Conservation (phyloP, 1,140 invertebrate species). For the Thaumetopoea pityocampa region DNA sequence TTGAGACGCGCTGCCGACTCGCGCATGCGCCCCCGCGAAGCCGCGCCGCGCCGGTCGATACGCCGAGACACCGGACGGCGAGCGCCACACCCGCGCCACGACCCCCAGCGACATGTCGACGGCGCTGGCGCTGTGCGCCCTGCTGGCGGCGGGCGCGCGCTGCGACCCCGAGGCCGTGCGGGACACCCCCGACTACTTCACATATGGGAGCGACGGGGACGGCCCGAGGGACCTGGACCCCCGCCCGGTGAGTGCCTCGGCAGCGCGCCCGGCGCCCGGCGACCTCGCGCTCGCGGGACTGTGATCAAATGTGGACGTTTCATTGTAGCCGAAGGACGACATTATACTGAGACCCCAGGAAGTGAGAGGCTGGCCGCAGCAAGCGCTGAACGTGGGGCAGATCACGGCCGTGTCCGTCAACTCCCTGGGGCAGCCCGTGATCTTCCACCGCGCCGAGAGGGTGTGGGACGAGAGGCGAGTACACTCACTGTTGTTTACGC, state of each 20-base stretch:
- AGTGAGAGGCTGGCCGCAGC: conserved; percentile 82
- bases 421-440: conserved; percentile 86
- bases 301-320: not conserved
- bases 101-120: conserved; percentile 45
- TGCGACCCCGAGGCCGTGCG: conserved; percentile 66
- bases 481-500: conserved; percentile 1
- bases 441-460: conserved; percentile 91
- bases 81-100: conserved; percentile 45
- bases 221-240: conserved; percentile 52
- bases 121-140: conserved; percentile 36
- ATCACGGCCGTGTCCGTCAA: conserved; percentile 91
- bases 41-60: conserved; percentile 36
- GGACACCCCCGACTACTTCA: conserved; percentile 66
- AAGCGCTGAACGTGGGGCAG: conserved; percentile 85
- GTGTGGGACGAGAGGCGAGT: conserved; percentile 88
- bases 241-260: conserved; percentile 54
- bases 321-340: conserved; percentile 63
- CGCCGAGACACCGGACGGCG: conserved; percentile 29
- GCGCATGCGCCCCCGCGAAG: conserved; percentile 59
- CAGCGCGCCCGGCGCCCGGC: too few species aligned
- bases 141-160: conserved; percentile 32
- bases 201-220: conserved; percentile 53
- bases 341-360: conserved; percentile 76
- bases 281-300: too few species aligned
- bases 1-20: conserved; percentile 28